phyloP scores from a whole-genome alignment of 2,888 invertebrate genomes.

The Scaeva pyrastri region DNA sequence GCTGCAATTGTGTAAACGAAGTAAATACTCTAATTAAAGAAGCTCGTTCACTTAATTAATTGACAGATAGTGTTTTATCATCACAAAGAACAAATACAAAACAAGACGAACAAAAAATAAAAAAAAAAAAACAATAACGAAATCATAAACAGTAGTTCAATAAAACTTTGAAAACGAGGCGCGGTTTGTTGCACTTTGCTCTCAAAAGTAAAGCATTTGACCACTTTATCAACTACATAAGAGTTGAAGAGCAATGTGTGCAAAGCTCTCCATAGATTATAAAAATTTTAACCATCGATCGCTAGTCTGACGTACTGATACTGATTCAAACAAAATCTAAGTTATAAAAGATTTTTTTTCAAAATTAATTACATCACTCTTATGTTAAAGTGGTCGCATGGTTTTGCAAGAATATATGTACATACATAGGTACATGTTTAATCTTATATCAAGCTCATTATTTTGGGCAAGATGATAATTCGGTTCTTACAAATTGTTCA shows the following conservation, averaged over 20 bases:
- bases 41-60: constrained; percentile 57
- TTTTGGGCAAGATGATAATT: too few species aligned
- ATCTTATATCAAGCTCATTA: too few species aligned
- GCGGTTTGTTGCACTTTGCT: constrained; percentile 56
- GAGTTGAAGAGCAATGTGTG: constrained; percentile 44
- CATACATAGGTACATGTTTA: too few species aligned
- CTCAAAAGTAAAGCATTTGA: constrained; percentile 52
- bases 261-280: constrained; percentile 58
- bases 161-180: constrained; percentile 31
- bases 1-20: constrained; percentile 68
- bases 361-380: too few species aligned
- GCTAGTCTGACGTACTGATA: not conserved
- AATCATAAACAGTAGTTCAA: constrained; percentile 42
- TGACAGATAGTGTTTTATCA: constrained; percentile 59
- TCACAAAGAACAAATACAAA: not conserved
- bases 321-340: not conserved
- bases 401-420: too few species aligned
- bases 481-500: too few species aligned
- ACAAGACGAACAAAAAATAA: not conserved
- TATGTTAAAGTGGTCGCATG: too few species aligned
- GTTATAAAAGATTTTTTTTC: not conserved
- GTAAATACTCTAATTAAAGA: constrained; percentile 56
- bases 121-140: not conserved
- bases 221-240: constrained; percentile 28
- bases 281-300: constrained; percentile 36